phyloP scores from a whole-genome alignment of 37 sponge, comb jelly and placozoan genomes.

The Oopsacas minuta region DNA sequence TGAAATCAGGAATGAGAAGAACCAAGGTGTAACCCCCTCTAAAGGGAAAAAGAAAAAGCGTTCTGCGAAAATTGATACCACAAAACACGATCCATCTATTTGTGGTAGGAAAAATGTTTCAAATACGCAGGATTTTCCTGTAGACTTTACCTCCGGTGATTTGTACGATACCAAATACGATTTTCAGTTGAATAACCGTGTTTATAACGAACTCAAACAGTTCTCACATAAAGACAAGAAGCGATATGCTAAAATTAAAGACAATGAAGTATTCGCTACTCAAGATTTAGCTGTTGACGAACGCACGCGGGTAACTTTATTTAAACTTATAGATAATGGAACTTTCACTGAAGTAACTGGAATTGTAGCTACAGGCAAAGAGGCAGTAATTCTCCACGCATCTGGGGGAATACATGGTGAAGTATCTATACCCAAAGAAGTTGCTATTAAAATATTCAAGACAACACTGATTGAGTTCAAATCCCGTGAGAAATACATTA shows the following conservation, averaged over 20 bases:
- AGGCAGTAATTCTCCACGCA: conserved; percentile 81
- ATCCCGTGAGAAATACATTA: conserved; percentile 75
- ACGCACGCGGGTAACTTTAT: conserved; percentile 69
- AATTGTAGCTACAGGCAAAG: conserved; percentile 83
- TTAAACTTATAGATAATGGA: conserved; percentile 78
- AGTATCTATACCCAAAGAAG: conserved; percentile 50
- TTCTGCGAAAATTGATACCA: conserved; percentile 27
- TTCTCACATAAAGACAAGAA: conserved; percentile 66
- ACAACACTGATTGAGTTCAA: conserved; percentile 96
- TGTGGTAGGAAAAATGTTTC: conserved; percentile 66
- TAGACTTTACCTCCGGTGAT: conserved; percentile 61
- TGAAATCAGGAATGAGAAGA: conserved; percentile 36
- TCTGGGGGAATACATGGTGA: conserved; percentile 52
- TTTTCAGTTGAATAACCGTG: conserved; percentile 53
- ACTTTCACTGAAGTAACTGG: conserved; percentile 68
- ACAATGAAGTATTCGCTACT: conserved; percentile 83
- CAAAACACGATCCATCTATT: conserved; percentile 65
- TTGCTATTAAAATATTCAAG: conserved; percentile 91
- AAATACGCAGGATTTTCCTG: conserved; percentile 58
- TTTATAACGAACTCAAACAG: conserved; percentile 55
- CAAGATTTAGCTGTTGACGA: conserved; percentile 71
- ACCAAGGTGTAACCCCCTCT: not conserved
- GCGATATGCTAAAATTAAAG: conserved; percentile 42
- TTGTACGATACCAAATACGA: conserved; percentile 34
- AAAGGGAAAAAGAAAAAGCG: conserved; percentile 22